These are phyloP conservation scores for Poeciliopsis retropinna DNA, from an alignment of 2,113 vertebrate genomes.

Conservation along the genomic window DNA sequence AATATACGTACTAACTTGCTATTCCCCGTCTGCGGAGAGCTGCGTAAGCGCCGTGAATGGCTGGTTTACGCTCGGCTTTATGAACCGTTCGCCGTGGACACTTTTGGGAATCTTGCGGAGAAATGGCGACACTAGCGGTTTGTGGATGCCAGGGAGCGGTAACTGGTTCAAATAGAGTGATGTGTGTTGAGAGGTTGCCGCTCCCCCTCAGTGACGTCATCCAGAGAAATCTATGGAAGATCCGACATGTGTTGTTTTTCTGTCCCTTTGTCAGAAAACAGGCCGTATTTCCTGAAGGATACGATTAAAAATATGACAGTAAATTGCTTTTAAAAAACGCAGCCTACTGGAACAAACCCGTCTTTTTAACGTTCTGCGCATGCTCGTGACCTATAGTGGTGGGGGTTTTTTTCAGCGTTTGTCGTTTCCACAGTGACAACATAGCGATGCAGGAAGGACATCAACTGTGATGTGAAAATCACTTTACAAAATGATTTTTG, in stretches of 20 bases:
- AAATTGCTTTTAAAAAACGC: not conserved
- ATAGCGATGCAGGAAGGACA: not conserved
- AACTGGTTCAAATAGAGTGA: constrained; percentile 42
- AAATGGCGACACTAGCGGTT: constrained; percentile 69
- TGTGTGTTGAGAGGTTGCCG: constrained; percentile 13
- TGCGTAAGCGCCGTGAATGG: constrained; percentile 41
- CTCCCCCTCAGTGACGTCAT: constrained; percentile 21
- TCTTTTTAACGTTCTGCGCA: constrained; percentile 13
- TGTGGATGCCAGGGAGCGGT: constrained; percentile 47
- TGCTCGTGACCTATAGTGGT: not conserved
- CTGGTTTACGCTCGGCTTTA: constrained; percentile 55
- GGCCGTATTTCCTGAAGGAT: not conserved
- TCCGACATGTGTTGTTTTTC: not conserved
- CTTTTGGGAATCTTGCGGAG: constrained; percentile 39
- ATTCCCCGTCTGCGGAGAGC: constrained; percentile 48
- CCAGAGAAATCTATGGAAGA: not conserved
- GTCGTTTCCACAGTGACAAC: constrained; percentile 21
- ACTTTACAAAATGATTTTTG: not conserved
- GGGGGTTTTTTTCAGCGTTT: not conserved
- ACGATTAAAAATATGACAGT: not conserved
- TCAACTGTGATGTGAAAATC: not conserved
- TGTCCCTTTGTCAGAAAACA: not conserved
- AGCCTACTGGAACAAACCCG: not conserved
- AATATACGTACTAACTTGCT: constrained; percentile 43
- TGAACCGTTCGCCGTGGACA: constrained; percentile 23